Base-by-base conservation (phyloP, 2,888 invertebrate genomes). In the Yponomeuta sedellus region DNA sequence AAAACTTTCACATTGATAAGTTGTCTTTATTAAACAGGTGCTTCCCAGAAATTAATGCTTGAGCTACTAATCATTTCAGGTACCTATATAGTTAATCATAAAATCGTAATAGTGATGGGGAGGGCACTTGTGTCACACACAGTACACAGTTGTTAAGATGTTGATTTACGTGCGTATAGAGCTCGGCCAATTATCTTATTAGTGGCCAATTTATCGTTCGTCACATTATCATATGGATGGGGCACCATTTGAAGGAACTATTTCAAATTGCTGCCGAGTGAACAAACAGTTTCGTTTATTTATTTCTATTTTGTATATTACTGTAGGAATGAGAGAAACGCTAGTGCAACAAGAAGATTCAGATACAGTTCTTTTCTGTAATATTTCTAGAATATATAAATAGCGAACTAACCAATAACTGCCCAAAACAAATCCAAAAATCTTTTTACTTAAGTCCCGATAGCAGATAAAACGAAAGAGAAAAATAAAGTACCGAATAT, bases 111-210 rank as follows among this genome's bases (percentile, higher is more conserved):
- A 20, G 10, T 59, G 59, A n/a, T 22, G 59, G 25, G n/a, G 16
- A 57, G 16, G 28, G 19, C n/a, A 57, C 25, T 66, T 62, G n/a
- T 63, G 66, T 56, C 8, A 19, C 28, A 40, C n/a, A 57, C 61
- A 39, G 61, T 66, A 68, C 76, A 74, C 86, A 86, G 85, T 85
- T 87, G 87, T 87, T 88, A 81, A 84, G 83, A 86, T 82, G 87
- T 89, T 89, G 91, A 89, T 90, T 88, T 88, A 90, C 82, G 86
- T 82, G 79, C 78, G 82, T 83, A 86, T 83, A 85, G 82, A 85
- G 83, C 83, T 77, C 80, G 78, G 77, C 82, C 89, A 88, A 90
- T 91, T 91, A 90, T 90, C 86, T 88, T 90, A 90, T 90, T 90
- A 89, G 86, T 82, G 82, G 81, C 78, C 87, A 87, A 90, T 90